A percentile compares a stretch with the other conserved stretches of the same genome.
These are phyloP conservation scores for Rhabditoides inermis DNA, from an alignment of 2,888 invertebrate species.

Conservation along the genomic window DNA sequence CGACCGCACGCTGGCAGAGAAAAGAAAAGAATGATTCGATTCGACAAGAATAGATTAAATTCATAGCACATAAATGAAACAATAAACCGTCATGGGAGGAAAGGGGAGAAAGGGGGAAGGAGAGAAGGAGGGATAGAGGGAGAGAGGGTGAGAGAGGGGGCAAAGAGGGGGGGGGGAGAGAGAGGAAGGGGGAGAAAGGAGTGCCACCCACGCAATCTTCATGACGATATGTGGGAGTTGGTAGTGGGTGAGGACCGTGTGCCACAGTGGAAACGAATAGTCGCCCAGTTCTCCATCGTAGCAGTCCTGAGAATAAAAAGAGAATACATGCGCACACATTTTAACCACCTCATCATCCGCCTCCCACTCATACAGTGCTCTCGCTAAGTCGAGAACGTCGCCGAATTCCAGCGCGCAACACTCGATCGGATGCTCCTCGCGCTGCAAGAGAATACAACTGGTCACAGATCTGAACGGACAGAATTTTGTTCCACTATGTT, in stretches of 20 bases:
- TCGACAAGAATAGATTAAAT: background rate
- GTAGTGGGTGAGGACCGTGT: slow-evolving; percentile 18
- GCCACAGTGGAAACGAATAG: slow-evolving; percentile 18
- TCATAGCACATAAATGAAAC: background rate
- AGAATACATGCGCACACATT: no score
- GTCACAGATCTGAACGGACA: no score
- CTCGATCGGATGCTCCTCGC: no score
- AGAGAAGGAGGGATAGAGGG: background rate
- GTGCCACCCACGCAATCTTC: slow-evolving; percentile 17
- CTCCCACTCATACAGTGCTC: no score
- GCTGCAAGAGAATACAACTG: no score
- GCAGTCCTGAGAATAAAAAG: no score
- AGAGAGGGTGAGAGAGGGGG: background rate
- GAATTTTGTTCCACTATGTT: no score
- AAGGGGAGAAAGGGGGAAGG: background rate
- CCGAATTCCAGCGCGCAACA: no score
- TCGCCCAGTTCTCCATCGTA: slow-evolving; percentile 25
- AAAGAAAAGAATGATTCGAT: background rate
- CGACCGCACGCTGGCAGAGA: no score
- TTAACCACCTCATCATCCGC: no score
- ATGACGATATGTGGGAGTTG: slow-evolving; percentile 19
- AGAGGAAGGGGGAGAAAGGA: slow-evolving; percentile 1
- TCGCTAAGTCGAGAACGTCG: no score
- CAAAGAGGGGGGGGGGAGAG: background rate
- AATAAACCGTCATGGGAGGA: background rate